These are phyloP conservation scores for Dromiciops gliroides DNA, from an alignment of 2,113 vertebrate genomes.

Conservation along the genomic window DNA sequence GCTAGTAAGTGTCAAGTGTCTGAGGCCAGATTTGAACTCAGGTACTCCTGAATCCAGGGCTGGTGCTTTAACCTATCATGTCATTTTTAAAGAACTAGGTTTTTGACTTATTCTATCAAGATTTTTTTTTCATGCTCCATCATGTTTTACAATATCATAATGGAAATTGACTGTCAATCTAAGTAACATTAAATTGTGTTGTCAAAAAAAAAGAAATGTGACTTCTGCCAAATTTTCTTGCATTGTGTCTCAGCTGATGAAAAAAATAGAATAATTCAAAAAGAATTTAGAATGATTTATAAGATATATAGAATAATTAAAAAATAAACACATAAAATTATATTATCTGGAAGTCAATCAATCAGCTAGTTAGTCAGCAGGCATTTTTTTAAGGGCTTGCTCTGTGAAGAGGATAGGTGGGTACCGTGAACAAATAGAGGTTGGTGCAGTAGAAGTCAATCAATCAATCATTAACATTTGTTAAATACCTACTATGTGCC, in stretches of 20 bases:
- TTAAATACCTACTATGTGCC: background rate
- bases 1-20: no score
- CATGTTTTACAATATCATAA: constrained; percentile 41
- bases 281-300: no score
- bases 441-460: background rate
- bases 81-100: constrained; percentile 24
- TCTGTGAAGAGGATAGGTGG: background rate
- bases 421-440: background rate
- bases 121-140: constrained; percentile 6
- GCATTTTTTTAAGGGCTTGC: background rate
- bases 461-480: background rate
- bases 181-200: constrained; percentile 9
- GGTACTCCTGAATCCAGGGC: no score
- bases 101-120: constrained; percentile 20
- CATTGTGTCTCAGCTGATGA: background rate
- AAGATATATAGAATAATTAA: background rate
- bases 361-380: background rate
- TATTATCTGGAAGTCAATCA: background rate
- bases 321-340: background rate
- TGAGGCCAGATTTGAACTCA: no score
- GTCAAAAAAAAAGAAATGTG: no score
- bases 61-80: no score
- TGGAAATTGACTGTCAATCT: constrained; percentile 43
- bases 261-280: background rate
- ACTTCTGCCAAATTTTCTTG: background rate